Evolutionary conservation across 2,113 vertebrate genomes (phyloP), one percentile per base, ranked within the genome.

Genomic region (Pontoporia blainvillei): DNA sequence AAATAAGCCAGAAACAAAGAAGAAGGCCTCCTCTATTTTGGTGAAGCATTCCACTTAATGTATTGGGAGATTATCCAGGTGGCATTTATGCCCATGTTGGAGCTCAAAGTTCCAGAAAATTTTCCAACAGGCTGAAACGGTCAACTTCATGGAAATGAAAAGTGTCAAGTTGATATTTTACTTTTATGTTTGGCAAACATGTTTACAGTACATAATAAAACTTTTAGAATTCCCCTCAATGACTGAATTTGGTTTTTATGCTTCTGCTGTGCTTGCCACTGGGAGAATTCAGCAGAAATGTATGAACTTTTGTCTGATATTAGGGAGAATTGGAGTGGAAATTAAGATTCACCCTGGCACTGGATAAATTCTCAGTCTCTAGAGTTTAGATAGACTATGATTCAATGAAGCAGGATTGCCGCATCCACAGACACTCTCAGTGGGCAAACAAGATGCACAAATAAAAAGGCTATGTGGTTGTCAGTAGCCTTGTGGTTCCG

Each of bases 41-140:
- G 34, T 36, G 49, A 79, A 57, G n/a, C 11, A 27, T 72, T 94
- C 29, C 31, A 73, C 23, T 78, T 73, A 81, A 81, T 69, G 11
- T 86, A 72, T 57, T 78, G 54, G 66, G 91, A 94, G 23, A 71
- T 79, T 69, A 69, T 18, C 39, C 34, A 66, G 54, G 25, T 66
- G 10, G 23, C 36, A 49, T 90, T 75, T 44, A 57, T 41, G 20
- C 67, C 62, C 49, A 10, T 49, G 20, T n/a, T 81, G 29, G 73
- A 87, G 90, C 36, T 57, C 13, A 0, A 67, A 82, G 10, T 72
- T 96, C 34, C 6, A 76, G 79, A 72, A 94, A 90, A 57, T 36
- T 96, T 96, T 95, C 36, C 49, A 79, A 36, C 6, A 67, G n/a
- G 12, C 36, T 94, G 71, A 88, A 92, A 73, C 49, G 83, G 71